Percentiles rank a stretch among this genome's conserved stretches.
phyloP scores from a whole-genome alignment of 2,797 vertebrate species.

The Momotus momota region DNA sequence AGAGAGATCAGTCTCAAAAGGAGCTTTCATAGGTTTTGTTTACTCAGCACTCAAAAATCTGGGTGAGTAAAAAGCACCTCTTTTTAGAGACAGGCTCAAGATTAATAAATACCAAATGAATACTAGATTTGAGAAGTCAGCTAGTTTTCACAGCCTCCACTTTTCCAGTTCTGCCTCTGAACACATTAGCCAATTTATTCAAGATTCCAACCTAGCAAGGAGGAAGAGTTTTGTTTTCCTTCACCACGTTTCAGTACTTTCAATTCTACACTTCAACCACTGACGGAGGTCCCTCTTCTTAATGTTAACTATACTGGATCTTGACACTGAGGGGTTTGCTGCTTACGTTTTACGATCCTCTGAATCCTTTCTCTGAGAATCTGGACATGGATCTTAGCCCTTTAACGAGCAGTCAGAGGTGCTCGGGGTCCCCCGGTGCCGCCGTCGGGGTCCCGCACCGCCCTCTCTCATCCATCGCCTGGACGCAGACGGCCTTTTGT shows the following conservation, averaged over 20 bases:
- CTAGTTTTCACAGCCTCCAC: not conserved
- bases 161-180: not conserved
- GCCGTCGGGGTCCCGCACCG: too few species aligned
- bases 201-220: not conserved
- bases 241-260: not conserved
- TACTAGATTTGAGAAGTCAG: not conserved
- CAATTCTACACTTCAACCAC: not conserved
- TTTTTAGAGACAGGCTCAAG: not conserved
- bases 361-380: too few species aligned
- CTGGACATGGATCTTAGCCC: too few species aligned
- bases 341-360: too few species aligned
- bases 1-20: not conserved
- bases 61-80: not conserved
- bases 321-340: too few species aligned
- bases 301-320: not conserved
- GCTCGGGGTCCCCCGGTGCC: too few species aligned
- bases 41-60: not conserved
- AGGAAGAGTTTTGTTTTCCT: not conserved
- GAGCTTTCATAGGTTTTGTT: not conserved
- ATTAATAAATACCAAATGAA: not conserved
- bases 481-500: too few species aligned
- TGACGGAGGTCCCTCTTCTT: not conserved
- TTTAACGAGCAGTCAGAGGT: too few species aligned
- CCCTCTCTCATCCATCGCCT: too few species aligned
- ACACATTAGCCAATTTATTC: not conserved